Percentiles rank a stretch among this genome's conserved stretches.
phyloP scores from a whole-genome alignment of 2,113 vertebrate species.

The Parotia lawesii region DNA sequence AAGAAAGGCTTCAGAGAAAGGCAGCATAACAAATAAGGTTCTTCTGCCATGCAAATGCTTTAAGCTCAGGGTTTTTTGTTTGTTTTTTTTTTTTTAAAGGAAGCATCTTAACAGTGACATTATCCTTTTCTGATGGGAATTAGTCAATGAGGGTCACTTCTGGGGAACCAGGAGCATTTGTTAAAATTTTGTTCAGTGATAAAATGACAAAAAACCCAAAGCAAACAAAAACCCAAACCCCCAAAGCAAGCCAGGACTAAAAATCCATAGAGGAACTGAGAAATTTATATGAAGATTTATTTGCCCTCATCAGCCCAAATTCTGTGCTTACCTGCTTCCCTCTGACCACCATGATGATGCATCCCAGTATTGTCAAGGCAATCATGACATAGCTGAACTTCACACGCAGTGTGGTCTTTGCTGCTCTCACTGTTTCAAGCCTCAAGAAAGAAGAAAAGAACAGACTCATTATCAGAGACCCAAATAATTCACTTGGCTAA shows the following conservation, averaged over 20 bases:
- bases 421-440: constrained; percentile 81
- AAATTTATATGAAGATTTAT: background rate
- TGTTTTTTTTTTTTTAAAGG: background rate
- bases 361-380: constrained; percentile 76
- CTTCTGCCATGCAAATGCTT: background rate
- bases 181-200: background rate
- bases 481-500: background rate
- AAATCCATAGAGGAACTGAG: background rate
- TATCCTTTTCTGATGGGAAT: background rate
- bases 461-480: background rate
- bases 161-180: background rate
- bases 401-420: constrained; percentile 83
- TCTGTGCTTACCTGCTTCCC: constrained; percentile 84
- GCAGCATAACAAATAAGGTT: background rate
- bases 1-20: background rate
- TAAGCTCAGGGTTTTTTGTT: background rate
- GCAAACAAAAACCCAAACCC: background rate
- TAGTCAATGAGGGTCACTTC: background rate
- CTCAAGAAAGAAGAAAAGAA: constrained; percentile 62
- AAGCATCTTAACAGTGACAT: background rate
- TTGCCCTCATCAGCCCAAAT: background rate
- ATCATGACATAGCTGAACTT: constrained; percentile 87
- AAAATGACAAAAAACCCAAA: background rate
- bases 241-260: background rate
- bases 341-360: constrained; percentile 72